Conservation (phyloP, 1,140 invertebrate species). For the Ceratitis capitata region DNA sequence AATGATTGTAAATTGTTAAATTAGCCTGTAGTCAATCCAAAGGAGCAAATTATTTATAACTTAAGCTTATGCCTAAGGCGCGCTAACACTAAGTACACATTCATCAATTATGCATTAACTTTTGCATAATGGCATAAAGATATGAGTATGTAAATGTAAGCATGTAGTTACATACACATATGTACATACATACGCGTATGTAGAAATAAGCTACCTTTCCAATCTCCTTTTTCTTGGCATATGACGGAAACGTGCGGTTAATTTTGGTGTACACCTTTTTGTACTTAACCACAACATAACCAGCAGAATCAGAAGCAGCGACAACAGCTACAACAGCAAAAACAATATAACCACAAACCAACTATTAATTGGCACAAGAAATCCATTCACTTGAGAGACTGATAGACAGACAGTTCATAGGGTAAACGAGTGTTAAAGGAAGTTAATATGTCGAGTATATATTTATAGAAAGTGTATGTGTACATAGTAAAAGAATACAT, state of each 20-base stretch:
- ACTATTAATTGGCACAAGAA: constrained; percentile 14
- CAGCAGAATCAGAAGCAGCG: too few species aligned
- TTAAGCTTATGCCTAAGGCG: background rate
- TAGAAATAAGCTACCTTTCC: background rate
- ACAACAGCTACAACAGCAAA: background rate
- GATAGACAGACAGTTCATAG: background rate
- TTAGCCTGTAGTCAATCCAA: background rate
- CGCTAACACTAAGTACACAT: background rate
- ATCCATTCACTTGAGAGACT: background rate
- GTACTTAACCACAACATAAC: background rate
- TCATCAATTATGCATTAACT: background rate
- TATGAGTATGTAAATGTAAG: background rate
- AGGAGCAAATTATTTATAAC: background rate
- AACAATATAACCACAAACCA: background rate
- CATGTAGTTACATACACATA: too few species aligned
- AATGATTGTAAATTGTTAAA: background rate
- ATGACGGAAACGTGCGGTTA: background rate
- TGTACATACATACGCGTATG: background rate
- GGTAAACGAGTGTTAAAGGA: background rate
- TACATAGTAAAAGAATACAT: background rate
- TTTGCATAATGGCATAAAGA: background rate
- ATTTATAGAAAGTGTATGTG: background rate
- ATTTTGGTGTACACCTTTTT: constrained; percentile 16
- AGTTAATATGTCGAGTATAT: background rate
- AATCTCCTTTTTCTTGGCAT: background rate